Conservation (phyloP, 2,888 invertebrate species). For the Pilophorus perplexus region DNA sequence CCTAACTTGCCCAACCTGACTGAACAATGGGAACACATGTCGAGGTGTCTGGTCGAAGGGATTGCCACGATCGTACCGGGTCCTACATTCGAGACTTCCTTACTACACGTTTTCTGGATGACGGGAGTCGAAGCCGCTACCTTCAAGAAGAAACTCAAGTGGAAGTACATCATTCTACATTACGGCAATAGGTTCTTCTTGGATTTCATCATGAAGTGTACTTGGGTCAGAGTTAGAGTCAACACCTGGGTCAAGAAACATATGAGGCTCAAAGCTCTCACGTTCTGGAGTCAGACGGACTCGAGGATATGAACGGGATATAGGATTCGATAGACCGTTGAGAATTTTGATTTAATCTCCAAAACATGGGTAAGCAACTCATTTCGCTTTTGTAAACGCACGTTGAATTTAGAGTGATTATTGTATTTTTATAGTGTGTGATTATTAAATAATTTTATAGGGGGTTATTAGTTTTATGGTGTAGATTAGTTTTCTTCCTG, state of each 20-base stretch:
- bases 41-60: constrained; percentile 52
- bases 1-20: constrained; percentile 51
- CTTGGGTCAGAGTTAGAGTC: constrained; percentile 1
- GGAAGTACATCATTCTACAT: neutral
- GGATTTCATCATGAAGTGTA: neutral
- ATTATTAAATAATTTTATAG: too few species aligned
- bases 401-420: too few species aligned
- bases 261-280: constrained; percentile 14
- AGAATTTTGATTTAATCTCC: too few species aligned
- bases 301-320: too few species aligned
- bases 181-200: constrained; percentile 6
- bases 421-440: too few species aligned
- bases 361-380: too few species aligned
- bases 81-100: constrained; percentile 18
- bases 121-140: neutral
- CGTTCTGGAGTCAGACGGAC: too few species aligned
- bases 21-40: constrained; percentile 54
- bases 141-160: neutral
- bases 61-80: constrained; percentile 41
- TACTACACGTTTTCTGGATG: constrained; percentile 33
- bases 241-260: constrained; percentile 15
- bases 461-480: too few species aligned
- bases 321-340: too few species aligned
- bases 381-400: too few species aligned
- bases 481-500: too few species aligned